phyloP scores from a whole-genome alignment of 2,113 vertebrate genomes.

The Catharus bicknelli region DNA sequence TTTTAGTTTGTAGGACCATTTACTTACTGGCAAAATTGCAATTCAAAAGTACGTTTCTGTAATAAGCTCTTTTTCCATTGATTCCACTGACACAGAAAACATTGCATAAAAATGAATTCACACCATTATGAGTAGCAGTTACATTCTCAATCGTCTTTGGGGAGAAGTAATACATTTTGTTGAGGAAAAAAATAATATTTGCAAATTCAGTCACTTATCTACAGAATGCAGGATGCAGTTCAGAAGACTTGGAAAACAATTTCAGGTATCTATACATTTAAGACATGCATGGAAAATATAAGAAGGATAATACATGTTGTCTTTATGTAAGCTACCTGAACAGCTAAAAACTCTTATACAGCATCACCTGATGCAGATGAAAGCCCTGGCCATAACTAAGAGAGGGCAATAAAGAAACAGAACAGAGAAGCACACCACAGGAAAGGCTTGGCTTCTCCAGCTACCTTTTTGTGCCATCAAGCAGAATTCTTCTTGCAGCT shows the following conservation, averaged over 20 bases:
- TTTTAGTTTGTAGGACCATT: background rate
- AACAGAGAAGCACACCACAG: background rate
- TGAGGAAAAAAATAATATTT: background rate
- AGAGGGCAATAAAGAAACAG: background rate
- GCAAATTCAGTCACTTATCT: background rate
- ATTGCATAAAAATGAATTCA: background rate
- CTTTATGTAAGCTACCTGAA: background rate
- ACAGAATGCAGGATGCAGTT: background rate
- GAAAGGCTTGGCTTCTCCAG: background rate
- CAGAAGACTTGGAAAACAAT: background rate
- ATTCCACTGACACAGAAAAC: background rate
- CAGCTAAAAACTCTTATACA: background rate
- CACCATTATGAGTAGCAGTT: background rate
- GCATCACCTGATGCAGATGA: background rate
- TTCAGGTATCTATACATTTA: background rate
- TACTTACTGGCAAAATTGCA: background rate
- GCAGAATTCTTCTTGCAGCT: constrained; percentile 98
- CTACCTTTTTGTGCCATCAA: constrained; percentile 96
- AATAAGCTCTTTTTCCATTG: background rate
- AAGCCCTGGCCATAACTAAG: background rate
- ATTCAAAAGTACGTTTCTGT: background rate
- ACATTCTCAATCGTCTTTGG: background rate
- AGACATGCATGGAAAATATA: background rate
- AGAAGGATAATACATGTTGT: background rate
- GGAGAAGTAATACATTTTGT: background rate